A percentile compares a stretch with the other conserved stretches of the same genome.
Conservation (phyloP, 2,888 invertebrate species). For the Drosophila testacea region DNA sequence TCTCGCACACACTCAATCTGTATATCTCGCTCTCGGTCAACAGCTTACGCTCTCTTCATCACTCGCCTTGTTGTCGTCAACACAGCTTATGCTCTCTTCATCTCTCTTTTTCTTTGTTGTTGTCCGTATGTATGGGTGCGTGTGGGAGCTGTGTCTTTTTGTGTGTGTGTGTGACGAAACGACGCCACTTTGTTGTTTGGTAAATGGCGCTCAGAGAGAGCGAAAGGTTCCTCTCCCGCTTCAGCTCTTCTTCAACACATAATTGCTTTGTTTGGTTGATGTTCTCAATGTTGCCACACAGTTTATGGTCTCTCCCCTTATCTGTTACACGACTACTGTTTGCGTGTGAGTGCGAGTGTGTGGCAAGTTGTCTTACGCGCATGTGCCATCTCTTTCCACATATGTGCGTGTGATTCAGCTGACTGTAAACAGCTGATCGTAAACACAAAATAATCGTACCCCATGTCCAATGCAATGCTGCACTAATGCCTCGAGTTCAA, state of each 20-base stretch:
- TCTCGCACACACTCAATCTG: neutral
- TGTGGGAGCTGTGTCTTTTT: constrained; percentile 6
- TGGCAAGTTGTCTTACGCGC: constrained; percentile 30
- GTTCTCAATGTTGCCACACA: constrained; percentile 23
- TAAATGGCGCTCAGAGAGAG: constrained; percentile 13
- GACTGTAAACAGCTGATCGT: constrained; percentile 64
- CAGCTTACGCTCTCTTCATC: constrained; percentile 3
- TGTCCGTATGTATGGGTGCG: constrained; percentile 10
- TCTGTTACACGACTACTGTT: constrained; percentile 10
- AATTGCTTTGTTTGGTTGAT: constrained; percentile 37
- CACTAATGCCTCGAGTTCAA: constrained; percentile 32
- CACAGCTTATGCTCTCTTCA: neutral
- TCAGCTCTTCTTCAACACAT: constrained; percentile 8
- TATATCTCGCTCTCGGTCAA: constrained; percentile 10
- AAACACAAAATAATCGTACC: constrained; percentile 49
- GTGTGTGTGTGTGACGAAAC: constrained; percentile 17
- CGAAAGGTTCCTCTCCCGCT: neutral
- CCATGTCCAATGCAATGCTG: constrained; percentile 38
- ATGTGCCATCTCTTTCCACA: constrained; percentile 21
- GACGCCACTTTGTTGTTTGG: constrained; percentile 38
- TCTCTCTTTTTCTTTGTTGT: constrained; percentile 12
- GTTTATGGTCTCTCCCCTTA: constrained; percentile 32
- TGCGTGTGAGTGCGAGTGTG: constrained; percentile 13
- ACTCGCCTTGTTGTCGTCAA: constrained; percentile 10
- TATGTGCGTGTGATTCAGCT: constrained; percentile 38